These are phyloP conservation scores for Takifugu bimaculatus DNA, from an alignment of 2,113 vertebrate species.

Conservation along the genomic window DNA sequence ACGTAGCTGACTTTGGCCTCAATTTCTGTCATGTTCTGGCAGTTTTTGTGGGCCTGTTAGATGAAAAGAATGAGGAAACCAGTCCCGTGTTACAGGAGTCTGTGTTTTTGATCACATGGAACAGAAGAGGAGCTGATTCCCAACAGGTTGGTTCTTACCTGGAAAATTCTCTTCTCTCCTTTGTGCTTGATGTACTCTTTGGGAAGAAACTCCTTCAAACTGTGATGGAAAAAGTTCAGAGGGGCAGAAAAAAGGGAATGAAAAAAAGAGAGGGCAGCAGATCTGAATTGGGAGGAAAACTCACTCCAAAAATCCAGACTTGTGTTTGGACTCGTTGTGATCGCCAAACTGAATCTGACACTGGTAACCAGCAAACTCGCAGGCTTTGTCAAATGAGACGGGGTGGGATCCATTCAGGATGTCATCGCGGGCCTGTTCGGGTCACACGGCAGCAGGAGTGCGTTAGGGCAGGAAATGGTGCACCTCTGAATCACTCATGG, in stretches of 20 bases:
- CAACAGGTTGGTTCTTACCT: slow-evolving; percentile 69
- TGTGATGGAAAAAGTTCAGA: slow-evolving; percentile 50
- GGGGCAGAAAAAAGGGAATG: not conserved
- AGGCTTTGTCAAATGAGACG: slow-evolving; percentile 97
- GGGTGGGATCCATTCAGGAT: slow-evolving; percentile 97
- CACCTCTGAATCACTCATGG: no score
- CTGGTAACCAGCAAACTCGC: slow-evolving; percentile 94
- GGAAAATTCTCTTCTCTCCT: slow-evolving; percentile 94
- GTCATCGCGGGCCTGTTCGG: slow-evolving; percentile 87
- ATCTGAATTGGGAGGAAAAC: slow-evolving; percentile 33
- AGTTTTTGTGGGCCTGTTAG: slow-evolving; percentile 88
- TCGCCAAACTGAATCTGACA: slow-evolving; percentile 97
- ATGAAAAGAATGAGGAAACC: not conserved
- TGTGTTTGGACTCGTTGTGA: slow-evolving; percentile 94
- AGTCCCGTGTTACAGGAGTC: no score
- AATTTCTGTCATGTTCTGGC: slow-evolving; percentile 88
- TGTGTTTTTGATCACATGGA: no score
- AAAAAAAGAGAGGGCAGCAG: not conserved
- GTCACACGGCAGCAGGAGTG: no score
- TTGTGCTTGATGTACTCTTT: slow-evolving; percentile 99
- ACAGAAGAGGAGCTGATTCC: not conserved
- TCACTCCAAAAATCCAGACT: slow-evolving; percentile 94
- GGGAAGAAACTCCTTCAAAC: slow-evolving; percentile 96
- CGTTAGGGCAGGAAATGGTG: not conserved
- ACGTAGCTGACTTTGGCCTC: slow-evolving; percentile 97